Evolutionary conservation across 2,113 vertebrate genomes (phyloP).

Genomic region (Ciconia stormi): DNA sequence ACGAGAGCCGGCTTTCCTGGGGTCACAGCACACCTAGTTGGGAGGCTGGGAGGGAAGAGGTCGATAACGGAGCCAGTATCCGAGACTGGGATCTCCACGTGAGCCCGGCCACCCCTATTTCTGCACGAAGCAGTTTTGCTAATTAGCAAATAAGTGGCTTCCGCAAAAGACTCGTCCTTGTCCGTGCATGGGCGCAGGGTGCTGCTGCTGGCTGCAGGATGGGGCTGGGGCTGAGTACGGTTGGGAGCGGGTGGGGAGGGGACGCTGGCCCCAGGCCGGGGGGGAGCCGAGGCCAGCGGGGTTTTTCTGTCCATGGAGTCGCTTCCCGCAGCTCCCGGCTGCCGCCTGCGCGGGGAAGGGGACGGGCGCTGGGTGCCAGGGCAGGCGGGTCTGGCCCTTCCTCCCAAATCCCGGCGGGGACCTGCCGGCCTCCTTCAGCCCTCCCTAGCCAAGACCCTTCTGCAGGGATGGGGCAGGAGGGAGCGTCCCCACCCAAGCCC

Average conservation of each 20-base stretch:
- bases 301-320: neutral
- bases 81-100: neutral
- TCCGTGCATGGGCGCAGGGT: rapidly evolving
- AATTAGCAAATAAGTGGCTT: neutral
- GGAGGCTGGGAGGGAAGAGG: neutral
- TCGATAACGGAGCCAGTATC: neutral
- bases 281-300: neutral
- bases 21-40: neutral
- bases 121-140: neutral
- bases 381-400: neutral
- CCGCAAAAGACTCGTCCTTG: too few species aligned
- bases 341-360: neutral
- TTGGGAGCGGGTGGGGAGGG: neutral
- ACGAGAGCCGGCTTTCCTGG: neutral
- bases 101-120: neutral
- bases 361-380: neutral
- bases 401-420: neutral
- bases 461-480: neutral
- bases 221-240: neutral
- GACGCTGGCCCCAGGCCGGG: rapidly evolving
- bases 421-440: neutral
- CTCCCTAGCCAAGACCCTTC: neutral
- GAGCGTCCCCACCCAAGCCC: neutral
- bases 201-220: neutral
- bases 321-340: rapidly evolving